Conservation (phyloP, 2,797 vertebrate species). For the Hypotaenidia okinawae region DNA sequence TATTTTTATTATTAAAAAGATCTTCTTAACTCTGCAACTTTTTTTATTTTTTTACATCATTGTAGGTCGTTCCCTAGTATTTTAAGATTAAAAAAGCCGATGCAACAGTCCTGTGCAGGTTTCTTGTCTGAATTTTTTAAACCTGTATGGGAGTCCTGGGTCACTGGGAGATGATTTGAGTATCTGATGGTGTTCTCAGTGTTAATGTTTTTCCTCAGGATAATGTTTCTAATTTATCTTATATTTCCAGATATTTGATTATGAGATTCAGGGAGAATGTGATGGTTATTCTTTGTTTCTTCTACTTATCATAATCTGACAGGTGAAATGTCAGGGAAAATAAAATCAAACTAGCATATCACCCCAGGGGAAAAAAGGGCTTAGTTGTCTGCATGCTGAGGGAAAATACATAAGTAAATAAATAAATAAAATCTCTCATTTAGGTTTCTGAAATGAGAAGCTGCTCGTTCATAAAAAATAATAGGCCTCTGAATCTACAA, state of each 20-base stretch:
- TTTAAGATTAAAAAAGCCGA: not conserved
- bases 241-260: constrained; percentile 60
- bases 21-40: not conserved
- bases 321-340: constrained; percentile 71
- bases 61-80: not conserved
- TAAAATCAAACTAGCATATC: constrained; percentile 61
- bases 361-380: constrained; percentile 25
- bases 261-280: constrained; percentile 55
- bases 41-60: not conserved
- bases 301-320: constrained; percentile 69
- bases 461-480: constrained; percentile 37
- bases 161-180: not conserved
- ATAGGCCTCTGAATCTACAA: not conserved
- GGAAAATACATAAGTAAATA: not conserved
- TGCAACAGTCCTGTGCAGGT: not conserved
- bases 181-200: constrained; percentile 9
- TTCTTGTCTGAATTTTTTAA: constrained; percentile 15
- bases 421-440: not conserved
- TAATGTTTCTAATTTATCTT: constrained; percentile 54
- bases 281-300: constrained; percentile 65
- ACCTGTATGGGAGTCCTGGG: not conserved
- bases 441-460: not conserved
- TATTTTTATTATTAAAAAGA: not conserved
- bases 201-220: constrained; percentile 22
- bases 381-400: constrained; percentile 5